Conservation (phyloP, 2,888 invertebrate genomes). For the Alsophila aescularia region DNA sequence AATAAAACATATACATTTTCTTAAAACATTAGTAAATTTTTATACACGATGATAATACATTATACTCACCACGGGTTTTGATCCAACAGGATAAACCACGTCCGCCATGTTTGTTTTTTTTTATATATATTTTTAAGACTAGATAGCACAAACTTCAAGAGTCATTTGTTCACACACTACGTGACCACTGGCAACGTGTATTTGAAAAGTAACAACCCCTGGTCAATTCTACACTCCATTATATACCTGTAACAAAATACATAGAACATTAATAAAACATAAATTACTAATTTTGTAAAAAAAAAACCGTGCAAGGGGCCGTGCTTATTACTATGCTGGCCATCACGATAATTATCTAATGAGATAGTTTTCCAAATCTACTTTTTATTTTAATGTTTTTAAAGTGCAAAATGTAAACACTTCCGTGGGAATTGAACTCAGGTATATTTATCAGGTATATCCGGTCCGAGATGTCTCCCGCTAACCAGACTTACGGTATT, state of each 20-base stretch:
- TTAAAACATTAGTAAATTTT: neutral
- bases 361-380: no score
- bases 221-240: slow-evolving; percentile 32
- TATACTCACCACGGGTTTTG: slow-evolving; percentile 3
- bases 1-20: neutral
- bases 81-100: slow-evolving; percentile 7
- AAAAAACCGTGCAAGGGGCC: no score
- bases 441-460: no score
- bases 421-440: no score
- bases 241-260: slow-evolving; percentile 32
- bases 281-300: neutral
- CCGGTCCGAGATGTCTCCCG: no score
- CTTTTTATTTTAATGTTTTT: no score
- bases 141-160: slow-evolving; percentile 5
- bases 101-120: slow-evolving; percentile 25
- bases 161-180: slow-evolving; percentile 6
- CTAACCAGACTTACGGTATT: no score
- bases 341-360: no score
- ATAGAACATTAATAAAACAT: neutral
- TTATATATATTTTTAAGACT: neutral
- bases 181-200: slow-evolving; percentile 24
- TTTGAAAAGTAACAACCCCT: slow-evolving; percentile 23
- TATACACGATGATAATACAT: no score
- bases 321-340: no score
- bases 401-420: no score